Base-by-base conservation (phyloP, 1,140 invertebrate species). In the Anagrus nilaparvatae region DNA sequence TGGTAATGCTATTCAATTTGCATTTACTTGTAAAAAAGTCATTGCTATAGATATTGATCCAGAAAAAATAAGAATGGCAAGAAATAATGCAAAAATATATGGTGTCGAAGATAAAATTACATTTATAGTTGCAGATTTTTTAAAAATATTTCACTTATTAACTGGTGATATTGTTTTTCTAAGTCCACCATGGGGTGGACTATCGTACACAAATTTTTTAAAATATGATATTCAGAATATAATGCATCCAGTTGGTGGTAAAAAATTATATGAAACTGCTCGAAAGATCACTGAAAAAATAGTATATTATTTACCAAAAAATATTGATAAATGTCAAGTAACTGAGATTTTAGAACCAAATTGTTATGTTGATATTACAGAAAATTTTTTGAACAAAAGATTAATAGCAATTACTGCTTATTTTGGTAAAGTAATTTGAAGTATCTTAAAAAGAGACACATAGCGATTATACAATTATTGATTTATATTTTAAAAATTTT, bases 1-100 rank as follows among this genome's bases (percentile, higher is more conserved):
- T 10, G 95, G 96, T 5, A 99, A 99, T 70, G 70, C 89, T 1
- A 98, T 99, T 60, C 94, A 98, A 65, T 97, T 99, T 71, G 94
- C 95, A 3, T 71, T 77, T 17, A 84, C 81, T 9, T 93, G 90
- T 60, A 73, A 84, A 54, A 78, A 76, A 76, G 88, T 34, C 42
- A 34, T 34, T 54, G 88, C 91, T 3, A 82, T 97, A 52, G 94
- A 97, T 59, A 93, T 96, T 38, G 91, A 97, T 66, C 83, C 86
- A 1, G 62, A 69, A 3, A 97, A 95, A 64, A 81, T 98, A 44
- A 78, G 79, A 51, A 64, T 91, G 56, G 92, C 93, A 0, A 72
- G 74, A 29, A 79, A 97, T 58, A 98, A 97, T 67, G 91, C 94
- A 0, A 49, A 62, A 29, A 77, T 97, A 13, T 97, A 98, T 60